Evolutionary conservation across 2,797 vertebrate species (phyloP).

Genomic region (Siniperca undulata): DNA sequence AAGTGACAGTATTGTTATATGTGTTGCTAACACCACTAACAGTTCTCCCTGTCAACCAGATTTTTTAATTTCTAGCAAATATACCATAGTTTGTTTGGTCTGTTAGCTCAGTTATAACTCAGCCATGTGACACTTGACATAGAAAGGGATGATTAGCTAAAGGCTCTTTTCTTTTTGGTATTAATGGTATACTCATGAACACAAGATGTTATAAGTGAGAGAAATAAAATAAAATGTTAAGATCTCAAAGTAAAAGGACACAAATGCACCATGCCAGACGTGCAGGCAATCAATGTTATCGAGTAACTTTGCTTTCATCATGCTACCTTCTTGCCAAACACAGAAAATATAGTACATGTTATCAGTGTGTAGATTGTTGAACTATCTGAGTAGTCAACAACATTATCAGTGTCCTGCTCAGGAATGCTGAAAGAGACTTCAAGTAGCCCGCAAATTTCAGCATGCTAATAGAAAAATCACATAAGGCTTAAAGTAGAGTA

Average conservation of each 20-base stretch:
- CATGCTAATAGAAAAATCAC: slow-evolving; percentile 4
- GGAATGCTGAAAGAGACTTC: slow-evolving; percentile 17
- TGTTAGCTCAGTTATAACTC: background rate
- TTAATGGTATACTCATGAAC: background rate
- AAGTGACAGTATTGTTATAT: background rate
- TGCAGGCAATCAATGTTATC: background rate
- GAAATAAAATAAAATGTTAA: background rate
- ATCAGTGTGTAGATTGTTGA: slow-evolving; percentile 15
- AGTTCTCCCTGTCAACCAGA: background rate
- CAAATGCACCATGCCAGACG: background rate
- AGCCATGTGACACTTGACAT: background rate
- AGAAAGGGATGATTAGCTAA: background rate
- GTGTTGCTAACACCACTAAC: background rate
- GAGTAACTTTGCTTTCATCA: background rate
- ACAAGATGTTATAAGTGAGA: background rate
- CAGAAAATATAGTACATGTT: slow-evolving; percentile 9
- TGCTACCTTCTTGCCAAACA: slow-evolving; percentile 12
- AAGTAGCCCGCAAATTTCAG: background rate
- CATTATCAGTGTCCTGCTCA: slow-evolving; percentile 27
- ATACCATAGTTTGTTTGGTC: background rate
- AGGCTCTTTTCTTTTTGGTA: background rate
- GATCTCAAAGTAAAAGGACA: background rate
- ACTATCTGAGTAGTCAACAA: background rate
- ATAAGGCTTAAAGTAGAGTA: slow-evolving; percentile 8
- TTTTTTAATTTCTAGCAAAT: background rate